Evolutionary conservation across 2,113 vertebrate species (phyloP).

Genomic region (Piliocolobus tephrosceles): DNA sequence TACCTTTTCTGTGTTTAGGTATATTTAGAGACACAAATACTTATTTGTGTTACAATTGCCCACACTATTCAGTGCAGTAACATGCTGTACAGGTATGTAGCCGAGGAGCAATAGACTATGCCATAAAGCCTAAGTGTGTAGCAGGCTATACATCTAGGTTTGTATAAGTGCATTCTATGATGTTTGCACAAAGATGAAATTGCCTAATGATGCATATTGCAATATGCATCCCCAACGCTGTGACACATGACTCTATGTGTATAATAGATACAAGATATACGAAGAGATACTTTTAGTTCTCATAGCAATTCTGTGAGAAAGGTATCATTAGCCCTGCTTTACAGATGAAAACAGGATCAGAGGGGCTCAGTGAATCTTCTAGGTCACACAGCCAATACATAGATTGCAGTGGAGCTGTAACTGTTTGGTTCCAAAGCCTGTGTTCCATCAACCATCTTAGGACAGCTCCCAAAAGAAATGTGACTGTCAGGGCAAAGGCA

Average conservation of each 20-base stretch:
- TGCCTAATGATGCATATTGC: not conserved
- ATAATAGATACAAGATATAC: not conserved
- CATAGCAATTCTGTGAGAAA: not conserved
- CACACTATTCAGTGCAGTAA: not conserved
- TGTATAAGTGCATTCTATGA: too few species aligned
- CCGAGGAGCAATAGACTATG: too few species aligned
- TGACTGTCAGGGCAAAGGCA: not conserved
- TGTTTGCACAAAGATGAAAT: not conserved
- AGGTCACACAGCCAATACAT: not conserved
- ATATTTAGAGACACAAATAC: not conserved
- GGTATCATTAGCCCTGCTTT: not conserved
- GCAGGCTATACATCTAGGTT: too few species aligned
- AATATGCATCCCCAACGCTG: not conserved
- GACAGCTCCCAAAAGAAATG: not conserved
- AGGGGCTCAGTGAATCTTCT: not conserved
- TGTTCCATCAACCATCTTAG: rapidly evolving
- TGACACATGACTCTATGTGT: not conserved
- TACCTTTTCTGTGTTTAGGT: not conserved
- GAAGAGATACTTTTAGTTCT: not conserved
- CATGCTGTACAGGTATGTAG: not conserved
- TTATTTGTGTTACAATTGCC: not conserved
- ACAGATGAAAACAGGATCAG: not conserved
- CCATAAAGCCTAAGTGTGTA: too few species aligned
- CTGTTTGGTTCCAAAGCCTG: not conserved
- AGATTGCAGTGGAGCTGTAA: not conserved